phyloP scores from a whole-genome alignment of 2,113 vertebrate species.

The Caranx melampygus region DNA sequence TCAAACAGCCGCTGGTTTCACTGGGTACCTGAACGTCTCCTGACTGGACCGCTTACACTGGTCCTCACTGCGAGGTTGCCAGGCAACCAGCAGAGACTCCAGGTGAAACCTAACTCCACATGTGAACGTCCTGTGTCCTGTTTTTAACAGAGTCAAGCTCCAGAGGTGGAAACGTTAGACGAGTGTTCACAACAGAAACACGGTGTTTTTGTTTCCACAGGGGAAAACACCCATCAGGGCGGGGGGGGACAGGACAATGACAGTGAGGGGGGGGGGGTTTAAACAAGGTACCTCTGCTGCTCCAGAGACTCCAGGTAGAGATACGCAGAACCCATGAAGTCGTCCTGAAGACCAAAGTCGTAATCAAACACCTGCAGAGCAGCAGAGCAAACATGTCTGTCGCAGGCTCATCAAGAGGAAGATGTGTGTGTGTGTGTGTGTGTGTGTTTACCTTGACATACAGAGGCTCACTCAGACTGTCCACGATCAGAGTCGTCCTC shows the following conservation, averaged over 20 bases:
- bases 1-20: too few relatives aligned
- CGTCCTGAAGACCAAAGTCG: constrained; percentile 96
- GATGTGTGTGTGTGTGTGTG: background rate
- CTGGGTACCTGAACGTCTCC: too few relatives aligned
- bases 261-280: accelerated
- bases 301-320: constrained; percentile 91
- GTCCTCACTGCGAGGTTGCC: too few relatives aligned
- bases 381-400: background rate
- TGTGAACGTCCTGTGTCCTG: too few relatives aligned
- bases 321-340: constrained; percentile 96
- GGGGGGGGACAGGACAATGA: background rate
- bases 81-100: too few relatives aligned
- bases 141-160: too few relatives aligned
- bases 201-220: background rate
- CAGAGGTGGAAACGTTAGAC: too few relatives aligned
- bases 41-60: too few relatives aligned
- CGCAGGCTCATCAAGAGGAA: background rate
- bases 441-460: constrained; percentile 90
- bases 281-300: constrained; percentile 83
- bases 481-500: constrained; percentile 84
- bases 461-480: constrained; percentile 87
- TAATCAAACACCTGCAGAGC: constrained; percentile 94
- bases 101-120: too few relatives aligned
- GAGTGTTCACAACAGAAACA: background rate
- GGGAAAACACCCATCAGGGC: too few relatives aligned